phyloP scores from a whole-genome alignment of 2,888 invertebrate genomes.

The Nezara viridula region DNA sequence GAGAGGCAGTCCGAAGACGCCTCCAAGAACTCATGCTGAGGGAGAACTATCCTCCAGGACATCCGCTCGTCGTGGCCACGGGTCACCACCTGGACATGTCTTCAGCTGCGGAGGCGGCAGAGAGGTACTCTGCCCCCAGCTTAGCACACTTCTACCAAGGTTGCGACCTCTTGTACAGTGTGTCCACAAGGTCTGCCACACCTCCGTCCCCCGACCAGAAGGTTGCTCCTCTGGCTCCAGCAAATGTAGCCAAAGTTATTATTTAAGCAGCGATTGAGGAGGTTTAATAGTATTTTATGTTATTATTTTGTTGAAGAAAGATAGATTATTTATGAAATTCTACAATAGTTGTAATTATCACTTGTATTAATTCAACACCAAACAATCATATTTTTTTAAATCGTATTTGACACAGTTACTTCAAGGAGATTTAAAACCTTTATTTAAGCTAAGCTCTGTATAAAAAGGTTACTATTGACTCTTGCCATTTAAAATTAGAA shows the following conservation, averaged over 20 bases:
- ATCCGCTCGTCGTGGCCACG: slow-evolving; percentile 63
- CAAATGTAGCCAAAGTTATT: background rate
- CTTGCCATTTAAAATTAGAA: background rate
- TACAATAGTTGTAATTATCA: too few species aligned
- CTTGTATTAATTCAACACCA: too few species aligned
- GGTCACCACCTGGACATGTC: slow-evolving; percentile 61
- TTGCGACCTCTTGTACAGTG: slow-evolving; percentile 60
- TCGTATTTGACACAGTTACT: too few species aligned
- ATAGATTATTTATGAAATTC: too few species aligned
- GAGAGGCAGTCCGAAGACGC: slow-evolving; percentile 59
- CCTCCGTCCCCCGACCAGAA: slow-evolving; percentile 44
- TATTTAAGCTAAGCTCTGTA: too few species aligned
- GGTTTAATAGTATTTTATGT: too few species aligned
- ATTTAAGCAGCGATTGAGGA: background rate
- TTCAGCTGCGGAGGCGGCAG: slow-evolving; percentile 60
- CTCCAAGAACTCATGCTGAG: slow-evolving; percentile 63
- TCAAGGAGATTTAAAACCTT: too few species aligned
- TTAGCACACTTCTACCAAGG: slow-evolving; percentile 58
- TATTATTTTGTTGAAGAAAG: too few species aligned
- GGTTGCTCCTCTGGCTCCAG: background rate
- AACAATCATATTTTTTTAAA: too few species aligned
- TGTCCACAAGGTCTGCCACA: slow-evolving; percentile 53
- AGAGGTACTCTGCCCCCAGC: slow-evolving; percentile 54
- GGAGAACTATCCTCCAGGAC: slow-evolving; percentile 60
- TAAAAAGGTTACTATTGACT: background rate